Base-by-base conservation (phyloP, 2,797 vertebrate genomes). In the Gorsachius magnificus region DNA sequence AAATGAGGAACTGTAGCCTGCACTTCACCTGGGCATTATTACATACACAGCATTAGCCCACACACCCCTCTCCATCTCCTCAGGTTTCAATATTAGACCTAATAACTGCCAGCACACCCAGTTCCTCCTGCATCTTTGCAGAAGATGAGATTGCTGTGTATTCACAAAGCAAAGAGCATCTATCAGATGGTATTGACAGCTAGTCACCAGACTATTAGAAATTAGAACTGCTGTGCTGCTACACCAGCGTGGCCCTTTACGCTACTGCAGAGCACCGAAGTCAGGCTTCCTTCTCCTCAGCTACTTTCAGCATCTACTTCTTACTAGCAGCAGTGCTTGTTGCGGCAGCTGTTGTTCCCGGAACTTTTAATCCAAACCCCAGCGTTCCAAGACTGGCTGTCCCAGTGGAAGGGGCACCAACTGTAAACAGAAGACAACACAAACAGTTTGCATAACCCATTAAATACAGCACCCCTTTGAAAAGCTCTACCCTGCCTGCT, bases 281-380 rank as follows among this genome's bases (percentile, higher is more conserved):
- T 16, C n/a, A 22, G 7, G 8, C 13, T 57, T 53, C 43, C 17
- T 35, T 29, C 36, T 11, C 24, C n/a, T 18, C 51, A 51, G 33
- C 2, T 54, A 8, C 41, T 24, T 66, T 6, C 46, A 66, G 41
- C 72, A 65, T 10, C 50, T 4, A 1, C 1, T 31, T n/a, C 96
- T 92, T 78, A 93, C 97, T 89, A 7, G 97, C 13, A 24, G 95
- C 11, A 4, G 96, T 48, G 28, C 85, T 63, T 4, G 96, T 85
- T 26, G 96, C 25, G 0, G 94, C 88, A 11, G 98, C 68, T 58
- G 96, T 91, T 4, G 89, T 81, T 50, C 89, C 98, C 50, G 97
- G 96, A 61, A 65, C 50, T 71, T 98, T 98, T 5, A 98, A 43
- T 64, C 92, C 97, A 94, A 98, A 98, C 20, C 96, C 95, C 65